Evolutionary conservation across 2,797 vertebrate genomes (phyloP), one percentile per base, ranked within the genome.

Genomic region (Acrossocheilus wenchowensis): DNA sequence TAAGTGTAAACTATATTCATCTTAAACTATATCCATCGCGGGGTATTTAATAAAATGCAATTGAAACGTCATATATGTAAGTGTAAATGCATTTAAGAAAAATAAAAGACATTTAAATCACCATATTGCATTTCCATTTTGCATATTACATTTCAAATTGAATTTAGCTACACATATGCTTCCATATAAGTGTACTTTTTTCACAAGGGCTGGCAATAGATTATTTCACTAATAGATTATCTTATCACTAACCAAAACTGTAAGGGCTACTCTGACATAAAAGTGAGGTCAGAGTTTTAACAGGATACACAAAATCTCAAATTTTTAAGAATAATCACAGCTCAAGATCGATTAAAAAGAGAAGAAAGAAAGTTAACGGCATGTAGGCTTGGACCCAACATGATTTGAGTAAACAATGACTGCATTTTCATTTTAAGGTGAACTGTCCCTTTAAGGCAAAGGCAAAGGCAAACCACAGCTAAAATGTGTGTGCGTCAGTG

Each of bases 391-490:
- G 43, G 6, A 9, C 21, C n/a, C 43, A 48, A 74, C 45, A 50
- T 50, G 73, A 50, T 14, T 2, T 74, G n/a, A 73, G 1, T 41
- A 60, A 43, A 62, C 11, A 5, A 62, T 2, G 11, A 78, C 7
- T 60, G 36, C 62, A 60, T 64, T 69, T 50, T 36, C 1, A 39
- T 45, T 82, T 73, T 68, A 48, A 36, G 64, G 8, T 36, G 10
- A 81, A 36, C 43, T 82, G 12, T n/a, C 17, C 19, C 34, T 72
- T 54, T 57, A 82, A 83, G 54, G 50, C 69, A 30, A 45, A 83
- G 54, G 50, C 69, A 30, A 45, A 62, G 26, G 71, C 78, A 66
- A 52, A 66, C 8, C n/a, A 23, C 15, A 54, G 64, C 71, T 71
- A 23, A 60, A 79, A n/a, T 75, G 14, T 64, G 8, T 78, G 43